Conservation (phyloP, 1,140 invertebrate genomes). For the Lineus longissimus region DNA sequence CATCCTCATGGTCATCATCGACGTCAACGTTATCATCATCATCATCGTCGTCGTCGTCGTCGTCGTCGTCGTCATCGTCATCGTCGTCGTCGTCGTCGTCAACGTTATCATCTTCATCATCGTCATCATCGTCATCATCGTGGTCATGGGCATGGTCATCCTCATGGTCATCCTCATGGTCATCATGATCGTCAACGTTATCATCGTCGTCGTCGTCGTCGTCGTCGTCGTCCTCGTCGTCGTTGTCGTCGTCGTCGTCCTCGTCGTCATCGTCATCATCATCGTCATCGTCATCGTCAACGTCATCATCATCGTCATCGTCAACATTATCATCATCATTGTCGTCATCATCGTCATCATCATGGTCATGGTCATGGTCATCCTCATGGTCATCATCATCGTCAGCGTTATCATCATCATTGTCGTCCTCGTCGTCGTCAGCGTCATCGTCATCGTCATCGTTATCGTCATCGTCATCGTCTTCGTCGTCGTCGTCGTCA, state of each 20-base stretch:
- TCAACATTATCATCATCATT: slow-evolving; percentile 10
- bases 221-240: background rate
- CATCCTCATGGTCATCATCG: background rate
- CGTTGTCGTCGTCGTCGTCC: background rate
- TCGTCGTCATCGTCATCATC: background rate
- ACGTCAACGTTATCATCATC: slow-evolving; percentile 5
- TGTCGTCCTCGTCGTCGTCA: background rate
- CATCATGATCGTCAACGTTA: slow-evolving; percentile 13
- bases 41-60: no score
- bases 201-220: slow-evolving; percentile 13
- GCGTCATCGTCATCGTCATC: background rate
- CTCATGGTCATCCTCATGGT: slow-evolving; percentile 11
- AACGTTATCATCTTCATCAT: background rate
- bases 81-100: no score
- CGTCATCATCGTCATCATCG: slow-evolving; percentile 11
- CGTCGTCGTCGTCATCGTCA: no score
- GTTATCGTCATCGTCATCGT: no score
- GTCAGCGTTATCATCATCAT: background rate
- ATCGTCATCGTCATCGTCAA: no score
- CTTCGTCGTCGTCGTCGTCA: no score
- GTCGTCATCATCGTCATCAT: no score
- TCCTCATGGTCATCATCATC: slow-evolving; percentile 5
- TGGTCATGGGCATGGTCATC: background rate
- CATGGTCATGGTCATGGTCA: no score
- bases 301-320: background rate